A percentile compares a stretch with the other conserved stretches of the same genome.
phyloP scores from a whole-genome alignment of 2,888 invertebrate species.

The Aplocera efformata region DNA sequence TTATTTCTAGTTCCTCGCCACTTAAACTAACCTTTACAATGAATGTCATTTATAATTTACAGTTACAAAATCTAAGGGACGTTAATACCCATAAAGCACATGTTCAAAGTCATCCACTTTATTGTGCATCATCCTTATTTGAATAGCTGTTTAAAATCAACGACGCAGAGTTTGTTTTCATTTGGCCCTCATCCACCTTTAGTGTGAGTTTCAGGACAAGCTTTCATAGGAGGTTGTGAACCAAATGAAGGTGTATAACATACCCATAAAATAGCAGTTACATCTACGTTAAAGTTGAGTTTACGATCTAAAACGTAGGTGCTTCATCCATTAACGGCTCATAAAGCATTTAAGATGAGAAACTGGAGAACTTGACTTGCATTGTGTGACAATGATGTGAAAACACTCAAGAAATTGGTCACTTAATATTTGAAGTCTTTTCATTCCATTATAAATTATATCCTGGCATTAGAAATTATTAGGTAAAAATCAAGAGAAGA shows the following conservation, averaged over 20 bases:
- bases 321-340: conserved; percentile 49
- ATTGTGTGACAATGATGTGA: conserved; percentile 5
- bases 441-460: no score
- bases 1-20: conserved; percentile 20
- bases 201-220: neutral
- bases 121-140: no score
- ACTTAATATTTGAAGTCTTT: no score
- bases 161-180: no score
- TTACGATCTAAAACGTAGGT: conserved; percentile 51
- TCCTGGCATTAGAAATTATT: no score
- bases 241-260: conserved; percentile 28
- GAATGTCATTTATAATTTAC: conserved; percentile 19
- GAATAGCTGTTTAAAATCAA: no score
- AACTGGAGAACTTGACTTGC: conserved; percentile 13
- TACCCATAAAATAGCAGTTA: conserved; percentile 53
- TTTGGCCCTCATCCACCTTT: no score
- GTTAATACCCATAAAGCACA: conserved; percentile 45
- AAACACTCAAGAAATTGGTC: no score
- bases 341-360: conserved; percentile 38
- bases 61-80: conserved; percentile 26
- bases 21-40: conserved; percentile 7
- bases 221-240: neutral
- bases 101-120: conserved; percentile 34
- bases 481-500: no score
- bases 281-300: conserved; percentile 47